phyloP scores from a whole-genome alignment of 2,113 vertebrate genomes.

The Diphyllodes magnificus region DNA sequence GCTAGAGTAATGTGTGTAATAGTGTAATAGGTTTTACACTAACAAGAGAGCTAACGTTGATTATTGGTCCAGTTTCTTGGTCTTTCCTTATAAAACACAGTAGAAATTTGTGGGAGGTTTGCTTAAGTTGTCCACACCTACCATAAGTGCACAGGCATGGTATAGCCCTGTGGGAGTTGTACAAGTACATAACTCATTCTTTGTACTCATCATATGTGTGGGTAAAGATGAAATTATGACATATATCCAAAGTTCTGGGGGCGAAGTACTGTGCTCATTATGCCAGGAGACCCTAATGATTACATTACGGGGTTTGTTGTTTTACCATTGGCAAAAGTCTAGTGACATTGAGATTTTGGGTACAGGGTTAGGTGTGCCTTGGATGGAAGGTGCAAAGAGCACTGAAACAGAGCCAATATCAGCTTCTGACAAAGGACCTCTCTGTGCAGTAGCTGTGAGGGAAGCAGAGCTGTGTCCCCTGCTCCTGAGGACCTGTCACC shows the following conservation, averaged over 20 bases:
- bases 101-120: neutral
- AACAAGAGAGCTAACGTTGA: neutral
- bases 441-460: neutral
- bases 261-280: fast-evolving
- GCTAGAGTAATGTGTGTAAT: neutral
- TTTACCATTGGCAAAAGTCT: neutral
- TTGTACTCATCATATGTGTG: neutral
- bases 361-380: neutral
- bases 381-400: neutral
- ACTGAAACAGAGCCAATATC: neutral
- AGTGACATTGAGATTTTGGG: neutral
- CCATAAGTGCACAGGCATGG: fast-evolving
- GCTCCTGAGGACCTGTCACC: neutral
- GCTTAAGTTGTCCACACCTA: neutral
- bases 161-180: neutral
- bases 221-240: neutral
- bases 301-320: neutral
- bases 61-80: neutral
- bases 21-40: neutral
- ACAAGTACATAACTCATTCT: neutral
- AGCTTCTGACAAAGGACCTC: neutral
- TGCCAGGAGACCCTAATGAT: neutral
- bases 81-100: neutral
- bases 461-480: neutral
- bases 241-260: neutral